Conservation (phyloP, 2,888 invertebrate genomes). For the Tipula lateralis region DNA sequence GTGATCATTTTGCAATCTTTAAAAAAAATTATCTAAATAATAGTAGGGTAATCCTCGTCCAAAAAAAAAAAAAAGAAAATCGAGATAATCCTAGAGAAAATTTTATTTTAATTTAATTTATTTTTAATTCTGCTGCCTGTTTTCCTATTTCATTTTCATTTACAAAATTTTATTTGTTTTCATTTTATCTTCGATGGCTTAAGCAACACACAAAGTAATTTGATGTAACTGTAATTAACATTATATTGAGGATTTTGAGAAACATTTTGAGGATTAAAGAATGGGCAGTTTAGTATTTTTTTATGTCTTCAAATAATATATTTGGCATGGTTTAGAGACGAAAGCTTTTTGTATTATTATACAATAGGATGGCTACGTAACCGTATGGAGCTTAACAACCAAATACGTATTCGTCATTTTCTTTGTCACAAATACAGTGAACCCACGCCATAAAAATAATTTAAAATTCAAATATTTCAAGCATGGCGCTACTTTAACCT, state of each 20-base stretch:
- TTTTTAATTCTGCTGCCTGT: slow-evolving; percentile 3
- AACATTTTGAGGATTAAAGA: neutral
- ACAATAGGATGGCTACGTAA: no score
- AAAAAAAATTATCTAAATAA: neutral
- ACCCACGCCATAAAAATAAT: no score
- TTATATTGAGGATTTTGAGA: neutral
- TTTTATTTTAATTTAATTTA: slow-evolving; percentile 19
- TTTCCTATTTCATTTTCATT: neutral
- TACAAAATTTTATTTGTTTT: neutral
- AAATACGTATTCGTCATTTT: no score
- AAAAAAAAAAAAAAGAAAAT: neutral
- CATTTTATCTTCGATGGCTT: neutral
- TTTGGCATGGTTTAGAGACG: no score
- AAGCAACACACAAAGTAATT: neutral
- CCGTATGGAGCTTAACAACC: no score
- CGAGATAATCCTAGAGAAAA: neutral
- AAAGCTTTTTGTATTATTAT: no score
- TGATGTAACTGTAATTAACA: slow-evolving; percentile 11
- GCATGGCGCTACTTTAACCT: no score
- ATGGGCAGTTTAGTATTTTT: neutral
- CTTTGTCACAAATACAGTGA: no score
- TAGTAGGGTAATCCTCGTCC: neutral
- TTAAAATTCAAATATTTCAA: no score
- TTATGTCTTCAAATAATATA: no score
- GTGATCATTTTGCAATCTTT: neutral